Evolutionary conservation across 2,113 vertebrate species (phyloP).

Genomic region (Typhlomys cinereus): DNA sequence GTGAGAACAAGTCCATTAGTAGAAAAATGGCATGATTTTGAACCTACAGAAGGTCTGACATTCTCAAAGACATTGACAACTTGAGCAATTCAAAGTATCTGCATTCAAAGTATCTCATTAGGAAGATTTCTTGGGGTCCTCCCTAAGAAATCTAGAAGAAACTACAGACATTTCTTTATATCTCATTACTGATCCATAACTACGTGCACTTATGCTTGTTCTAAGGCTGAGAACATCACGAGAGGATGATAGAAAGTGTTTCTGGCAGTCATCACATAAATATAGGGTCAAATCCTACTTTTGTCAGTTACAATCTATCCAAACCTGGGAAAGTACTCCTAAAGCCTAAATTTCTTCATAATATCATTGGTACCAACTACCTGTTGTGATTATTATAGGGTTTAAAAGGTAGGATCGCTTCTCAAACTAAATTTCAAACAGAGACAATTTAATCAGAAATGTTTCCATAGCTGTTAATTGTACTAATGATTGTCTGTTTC

Average conservation of each 20-base stretch:
- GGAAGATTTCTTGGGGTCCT: background rate
- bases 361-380: background rate
- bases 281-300: background rate
- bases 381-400: background rate
- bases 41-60: background rate
- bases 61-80: constrained; percentile 19
- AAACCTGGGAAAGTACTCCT: background rate
- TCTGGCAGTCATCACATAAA: background rate
- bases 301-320: background rate
- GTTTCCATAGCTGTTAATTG: background rate
- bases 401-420: background rate
- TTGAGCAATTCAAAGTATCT: constrained; percentile 27
- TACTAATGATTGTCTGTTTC: background rate
- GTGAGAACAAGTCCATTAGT: background rate
- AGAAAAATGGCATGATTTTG: background rate
- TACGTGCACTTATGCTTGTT: background rate
- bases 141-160: background rate
- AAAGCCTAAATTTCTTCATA: background rate
- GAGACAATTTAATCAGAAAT: background rate
- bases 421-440: background rate
- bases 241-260: background rate
- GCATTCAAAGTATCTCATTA: background rate
- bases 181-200: background rate
- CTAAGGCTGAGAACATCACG: background rate
- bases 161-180: background rate